Percentiles rank a stretch among this genome's conserved stretches.
These are phyloP conservation scores for Heliocidaris tuberculata DNA, from an alignment of 35 echinoderm and acorn worm species.

Conservation along the genomic window DNA sequence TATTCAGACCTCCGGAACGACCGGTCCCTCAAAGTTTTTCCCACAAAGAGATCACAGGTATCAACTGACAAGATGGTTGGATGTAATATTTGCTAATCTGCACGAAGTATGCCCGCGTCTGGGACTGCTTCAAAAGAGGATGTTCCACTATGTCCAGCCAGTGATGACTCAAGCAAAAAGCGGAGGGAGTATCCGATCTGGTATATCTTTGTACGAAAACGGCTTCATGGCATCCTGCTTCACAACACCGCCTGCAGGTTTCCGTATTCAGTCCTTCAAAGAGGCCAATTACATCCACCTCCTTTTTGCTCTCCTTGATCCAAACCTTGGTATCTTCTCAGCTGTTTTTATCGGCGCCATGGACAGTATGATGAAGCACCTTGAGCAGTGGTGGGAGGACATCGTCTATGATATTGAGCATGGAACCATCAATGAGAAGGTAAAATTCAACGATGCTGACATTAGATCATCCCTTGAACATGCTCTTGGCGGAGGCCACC, in stretches of 20 bases:
- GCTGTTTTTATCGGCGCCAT: slow-evolving; percentile 34
- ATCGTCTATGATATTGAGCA: slow-evolving; percentile 63
- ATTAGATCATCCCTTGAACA: slow-evolving; percentile 27
- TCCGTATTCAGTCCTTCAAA: slow-evolving; percentile 51
- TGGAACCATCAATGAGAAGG: slow-evolving; percentile 52
- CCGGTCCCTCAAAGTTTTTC: background rate
- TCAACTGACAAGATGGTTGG: background rate
- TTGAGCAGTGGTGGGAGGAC: slow-evolving; percentile 68
- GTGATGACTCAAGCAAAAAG: background rate
- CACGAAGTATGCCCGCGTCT: background rate
- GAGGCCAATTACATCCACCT: slow-evolving; percentile 73
- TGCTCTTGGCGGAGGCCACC: too few species aligned
- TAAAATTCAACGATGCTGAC: slow-evolving; percentile 54
- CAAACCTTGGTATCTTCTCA: background rate
- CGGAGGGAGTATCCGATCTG: slow-evolving; percentile 32
- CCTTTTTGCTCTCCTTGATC: slow-evolving; percentile 68
- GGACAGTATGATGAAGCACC: slow-evolving; percentile 38
- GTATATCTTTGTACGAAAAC: background rate
- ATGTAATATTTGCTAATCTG: background rate
- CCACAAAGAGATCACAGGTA: background rate
- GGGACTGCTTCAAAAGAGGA: slow-evolving; percentile 40
- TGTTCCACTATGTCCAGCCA: slow-evolving; percentile 51
- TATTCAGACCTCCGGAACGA: background rate
- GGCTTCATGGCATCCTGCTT: background rate
- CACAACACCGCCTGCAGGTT: slow-evolving; percentile 42